Percentiles rank a stretch among this genome's conserved stretches.
Evolutionary conservation across 2,797 vertebrate species (phyloP).

Genomic region (Vespertilio murinus): DNA sequence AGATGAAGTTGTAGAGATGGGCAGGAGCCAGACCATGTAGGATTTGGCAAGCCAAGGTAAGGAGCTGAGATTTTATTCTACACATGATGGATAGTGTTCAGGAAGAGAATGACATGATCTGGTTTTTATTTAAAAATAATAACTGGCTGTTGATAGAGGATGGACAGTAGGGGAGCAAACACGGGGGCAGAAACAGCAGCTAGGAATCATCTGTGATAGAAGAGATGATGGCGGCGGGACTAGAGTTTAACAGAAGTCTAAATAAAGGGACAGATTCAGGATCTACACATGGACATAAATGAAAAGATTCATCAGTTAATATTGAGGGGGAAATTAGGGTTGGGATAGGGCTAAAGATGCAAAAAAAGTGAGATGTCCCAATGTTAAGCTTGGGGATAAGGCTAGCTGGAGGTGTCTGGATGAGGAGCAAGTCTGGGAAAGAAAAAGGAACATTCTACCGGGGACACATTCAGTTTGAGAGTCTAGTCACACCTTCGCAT

Average conservation of each 20-base stretch:
- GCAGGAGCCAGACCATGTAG: background rate
- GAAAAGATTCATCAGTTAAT: background rate
- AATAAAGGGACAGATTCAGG: background rate
- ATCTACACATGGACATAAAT: background rate
- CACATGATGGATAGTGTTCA: background rate
- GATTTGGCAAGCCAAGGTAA: background rate
- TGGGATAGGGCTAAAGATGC: background rate
- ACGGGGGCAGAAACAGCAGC: background rate
- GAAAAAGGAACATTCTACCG: background rate
- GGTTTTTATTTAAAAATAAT: constrained; percentile 1
- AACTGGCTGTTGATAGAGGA: background rate
- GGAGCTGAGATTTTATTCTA: constrained; percentile 1
- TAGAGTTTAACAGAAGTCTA: background rate
- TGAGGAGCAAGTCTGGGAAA: background rate
- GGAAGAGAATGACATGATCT: background rate
- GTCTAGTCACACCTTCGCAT: background rate
- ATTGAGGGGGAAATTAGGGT: background rate
- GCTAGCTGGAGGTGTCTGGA: background rate
- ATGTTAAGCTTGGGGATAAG: background rate
- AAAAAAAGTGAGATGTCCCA: background rate
- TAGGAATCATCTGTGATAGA: background rate
- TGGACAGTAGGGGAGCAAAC: background rate
- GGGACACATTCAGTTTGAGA: background rate
- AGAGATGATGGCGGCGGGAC: background rate
- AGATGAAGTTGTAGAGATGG: background rate